Base-by-base conservation (phyloP, 2,113 vertebrate species). In the Elaphurus davidianus region DNA sequence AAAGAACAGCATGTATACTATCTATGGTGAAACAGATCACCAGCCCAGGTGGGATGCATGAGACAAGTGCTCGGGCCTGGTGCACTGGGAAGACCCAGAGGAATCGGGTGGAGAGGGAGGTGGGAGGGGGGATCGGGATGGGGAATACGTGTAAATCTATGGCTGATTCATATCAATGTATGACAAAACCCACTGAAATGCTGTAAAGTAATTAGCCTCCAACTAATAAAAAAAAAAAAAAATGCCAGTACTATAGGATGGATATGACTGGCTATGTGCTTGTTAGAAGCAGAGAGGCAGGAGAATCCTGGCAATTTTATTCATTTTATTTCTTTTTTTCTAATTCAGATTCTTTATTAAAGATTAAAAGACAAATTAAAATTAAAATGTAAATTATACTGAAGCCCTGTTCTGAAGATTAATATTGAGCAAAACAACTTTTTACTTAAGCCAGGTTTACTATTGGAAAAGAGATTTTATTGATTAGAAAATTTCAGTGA, bases 311-410 rank as follows among this genome's bases (percentile, higher is more conserved):
- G 54, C 57, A 91, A 76, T 91, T 33, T 94, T 21, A 74, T 89
- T 43, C n/a, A 95, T 15, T 78, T 94, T 85, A 45, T 64, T 87
- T 87, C 36, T 87, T 74, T 74, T 36, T 74, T 40, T 74, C n/a
- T 74, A 76, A 94, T 74, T 92, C 60, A 91, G 59, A 93, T 79
- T 89, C 33, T 95, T 96, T 97, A 93, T 87, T 86, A 97, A 97
- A 95, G 40, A 92, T 94, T 94, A 97, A 98, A 96, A 76, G 62
- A 82, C 59, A 93, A 54, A 94, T 74, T 96, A 96, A 82, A 45
- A 57, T 91, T 93, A 91, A 94, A 95, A 89, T 94, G 21, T 95
- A 95, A 97, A 94, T 94, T 91, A 40, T 79, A 79, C 52, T 7
- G 14, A 79, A 96, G 86, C 52, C 90, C 12, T 81, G 33, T 23